phyloP scores from a whole-genome alignment of 64 coral and sea anemone genomes.

The Stichodactyla helianthus region DNA sequence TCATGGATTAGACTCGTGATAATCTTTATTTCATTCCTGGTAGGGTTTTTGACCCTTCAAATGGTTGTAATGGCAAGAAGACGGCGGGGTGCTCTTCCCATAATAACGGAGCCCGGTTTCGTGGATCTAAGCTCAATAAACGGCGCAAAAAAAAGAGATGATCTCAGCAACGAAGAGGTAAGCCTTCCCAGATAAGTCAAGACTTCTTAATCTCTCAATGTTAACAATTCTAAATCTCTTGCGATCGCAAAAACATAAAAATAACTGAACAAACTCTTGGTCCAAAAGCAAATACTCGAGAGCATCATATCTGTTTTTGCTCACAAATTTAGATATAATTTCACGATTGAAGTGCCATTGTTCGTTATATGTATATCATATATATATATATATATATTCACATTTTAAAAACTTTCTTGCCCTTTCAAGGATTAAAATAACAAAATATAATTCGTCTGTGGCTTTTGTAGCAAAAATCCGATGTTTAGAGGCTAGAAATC shows the following conservation, averaged over 20 bases:
- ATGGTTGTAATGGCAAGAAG: neutral
- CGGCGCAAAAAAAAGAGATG: neutral
- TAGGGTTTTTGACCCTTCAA: neutral
- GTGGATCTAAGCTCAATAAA: neutral
- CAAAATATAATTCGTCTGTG: too few relatives aligned
- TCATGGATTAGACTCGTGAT: neutral
- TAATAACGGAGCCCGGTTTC: constrained; percentile 11
- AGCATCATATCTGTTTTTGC: neutral
- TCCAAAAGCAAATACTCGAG: neutral
- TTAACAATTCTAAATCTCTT: neutral
- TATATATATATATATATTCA: too few relatives aligned
- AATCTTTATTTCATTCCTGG: neutral
- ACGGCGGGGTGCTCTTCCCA: neutral
- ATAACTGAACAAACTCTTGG: neutral
- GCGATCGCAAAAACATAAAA: neutral
- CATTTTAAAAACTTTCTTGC: too few relatives aligned
- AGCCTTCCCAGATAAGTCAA: neutral
- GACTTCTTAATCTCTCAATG: neutral
- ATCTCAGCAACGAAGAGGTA: neutral
- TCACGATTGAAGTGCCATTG: too few relatives aligned
- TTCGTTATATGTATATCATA: too few relatives aligned
- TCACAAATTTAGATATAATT: neutral
- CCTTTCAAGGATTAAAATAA: too few relatives aligned
- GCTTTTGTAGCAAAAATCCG: too few relatives aligned
- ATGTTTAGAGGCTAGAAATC: neutral